phyloP scores from a whole-genome alignment of 2,113 vertebrate genomes.

The Leucosticte australis region DNA sequence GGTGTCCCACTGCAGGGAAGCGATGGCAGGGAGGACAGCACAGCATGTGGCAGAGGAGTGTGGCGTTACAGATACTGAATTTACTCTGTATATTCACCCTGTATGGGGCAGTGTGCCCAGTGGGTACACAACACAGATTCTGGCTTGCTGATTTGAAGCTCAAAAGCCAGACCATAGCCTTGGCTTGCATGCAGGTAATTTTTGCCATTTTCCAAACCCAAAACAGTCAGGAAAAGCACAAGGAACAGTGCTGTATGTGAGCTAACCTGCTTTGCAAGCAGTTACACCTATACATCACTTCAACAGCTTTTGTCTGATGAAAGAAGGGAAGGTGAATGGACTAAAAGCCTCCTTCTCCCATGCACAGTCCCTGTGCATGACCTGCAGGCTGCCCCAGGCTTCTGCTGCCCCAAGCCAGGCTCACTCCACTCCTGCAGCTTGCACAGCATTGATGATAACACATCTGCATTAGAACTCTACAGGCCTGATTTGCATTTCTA shows the following conservation, averaged over 20 bases:
- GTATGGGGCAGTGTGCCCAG: neutral
- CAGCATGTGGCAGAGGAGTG: neutral
- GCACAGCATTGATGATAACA: neutral
- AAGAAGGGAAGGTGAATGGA: neutral
- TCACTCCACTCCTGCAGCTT: neutral
- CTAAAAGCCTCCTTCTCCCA: neutral
- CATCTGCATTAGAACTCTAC: slow-evolving; percentile 43
- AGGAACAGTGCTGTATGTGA: fast-evolving
- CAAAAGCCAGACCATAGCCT: neutral
- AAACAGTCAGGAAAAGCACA: neutral
- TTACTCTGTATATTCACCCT: neutral
- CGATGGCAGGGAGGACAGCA: neutral
- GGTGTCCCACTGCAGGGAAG: fast-evolving
- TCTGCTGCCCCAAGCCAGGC: neutral
- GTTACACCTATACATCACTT: neutral
- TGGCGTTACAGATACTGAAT: neutral
- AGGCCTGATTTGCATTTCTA: slow-evolving; percentile 49
- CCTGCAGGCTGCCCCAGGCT: neutral
- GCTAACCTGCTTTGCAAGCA: neutral
- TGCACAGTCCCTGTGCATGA: neutral
- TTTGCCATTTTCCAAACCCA: neutral
- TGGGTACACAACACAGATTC: neutral
- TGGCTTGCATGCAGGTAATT: neutral
- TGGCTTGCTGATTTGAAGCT: neutral
- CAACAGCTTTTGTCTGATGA: neutral